These are phyloP conservation scores for Carcharodon carcharias DNA, from an alignment of 2,797 vertebrate species.

Conservation along the genomic window DNA sequence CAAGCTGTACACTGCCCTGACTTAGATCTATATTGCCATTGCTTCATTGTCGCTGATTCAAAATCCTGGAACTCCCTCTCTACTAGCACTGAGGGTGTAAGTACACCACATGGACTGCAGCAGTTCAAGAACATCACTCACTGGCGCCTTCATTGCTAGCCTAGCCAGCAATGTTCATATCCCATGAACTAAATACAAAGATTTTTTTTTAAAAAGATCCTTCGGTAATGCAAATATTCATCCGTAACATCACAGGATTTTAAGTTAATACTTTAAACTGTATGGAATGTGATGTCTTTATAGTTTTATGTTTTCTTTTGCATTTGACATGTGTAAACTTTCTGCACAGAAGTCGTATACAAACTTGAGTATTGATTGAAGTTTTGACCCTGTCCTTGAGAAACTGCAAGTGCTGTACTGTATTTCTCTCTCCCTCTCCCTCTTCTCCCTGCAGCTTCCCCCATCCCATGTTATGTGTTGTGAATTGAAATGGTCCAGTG, in stretches of 20 bases:
- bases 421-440: too few species aligned
- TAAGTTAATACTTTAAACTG: not conserved
- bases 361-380: not conserved
- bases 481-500: not conserved
- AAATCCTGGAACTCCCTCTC: not conserved
- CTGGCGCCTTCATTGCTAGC: not conserved
- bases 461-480: not conserved
- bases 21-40: too few species aligned
- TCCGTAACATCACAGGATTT: not conserved
- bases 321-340: not conserved
- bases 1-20: too few species aligned
- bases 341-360: not conserved
- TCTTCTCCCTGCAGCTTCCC: not conserved
- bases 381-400: not conserved
- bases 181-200: not conserved
- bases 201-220: too few species aligned
- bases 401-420: not conserved
- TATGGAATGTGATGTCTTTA: not conserved
- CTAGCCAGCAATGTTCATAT: not conserved
- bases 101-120: not conserved
- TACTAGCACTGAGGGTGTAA: not conserved
- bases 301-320: not conserved
- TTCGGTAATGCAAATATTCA: not conserved
- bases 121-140: too few species aligned
- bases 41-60: too few species aligned